A percentile compares a stretch with the other conserved stretches of the same genome.
Conservation (phyloP, 2,797 vertebrate genomes). For the Ambastaia sidthimunki region DNA sequence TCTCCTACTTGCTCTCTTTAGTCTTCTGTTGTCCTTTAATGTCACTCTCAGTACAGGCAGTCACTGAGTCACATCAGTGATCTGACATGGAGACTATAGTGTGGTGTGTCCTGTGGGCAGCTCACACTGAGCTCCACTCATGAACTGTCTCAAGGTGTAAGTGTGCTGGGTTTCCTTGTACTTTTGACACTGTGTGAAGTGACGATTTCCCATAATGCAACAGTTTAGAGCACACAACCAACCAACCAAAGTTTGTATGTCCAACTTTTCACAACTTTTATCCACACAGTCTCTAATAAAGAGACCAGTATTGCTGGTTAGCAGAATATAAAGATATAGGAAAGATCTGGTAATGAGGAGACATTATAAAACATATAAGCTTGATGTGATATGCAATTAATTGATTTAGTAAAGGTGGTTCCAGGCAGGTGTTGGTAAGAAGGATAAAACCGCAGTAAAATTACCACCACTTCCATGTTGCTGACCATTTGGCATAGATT, state of each 20-base stretch:
- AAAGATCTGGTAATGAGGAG: slow-evolving; percentile 8
- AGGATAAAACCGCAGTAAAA: no score
- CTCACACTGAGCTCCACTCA: slow-evolving; percentile 45
- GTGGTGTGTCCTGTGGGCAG: slow-evolving; percentile 25
- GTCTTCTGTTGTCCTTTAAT: slow-evolving; percentile 53
- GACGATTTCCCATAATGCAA: slow-evolving; percentile 4
- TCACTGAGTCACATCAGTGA: slow-evolving; percentile 40
- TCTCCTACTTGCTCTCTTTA: slow-evolving; percentile 27
- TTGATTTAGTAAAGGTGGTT: no score
- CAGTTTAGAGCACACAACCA: not conserved
- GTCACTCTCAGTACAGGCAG: slow-evolving; percentile 36
- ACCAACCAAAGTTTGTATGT: not conserved
- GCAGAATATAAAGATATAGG: slow-evolving; percentile 18
- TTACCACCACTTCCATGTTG: no score
- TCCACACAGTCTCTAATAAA: not conserved
- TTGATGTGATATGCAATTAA: not conserved
- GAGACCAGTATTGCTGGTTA: not conserved
- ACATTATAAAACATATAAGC: not conserved
- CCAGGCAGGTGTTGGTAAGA: no score
- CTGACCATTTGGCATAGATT: no score
- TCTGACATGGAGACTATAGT: slow-evolving; percentile 35
- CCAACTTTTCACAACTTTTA: not conserved
- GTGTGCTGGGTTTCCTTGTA: slow-evolving; percentile 1
- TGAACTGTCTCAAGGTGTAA: slow-evolving; percentile 33
- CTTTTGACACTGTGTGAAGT: slow-evolving; percentile 3